A percentile compares a stretch with the other conserved stretches of the same genome.
Conservation (phyloP, 2,888 invertebrate species). For the Papilio demoleus region DNA sequence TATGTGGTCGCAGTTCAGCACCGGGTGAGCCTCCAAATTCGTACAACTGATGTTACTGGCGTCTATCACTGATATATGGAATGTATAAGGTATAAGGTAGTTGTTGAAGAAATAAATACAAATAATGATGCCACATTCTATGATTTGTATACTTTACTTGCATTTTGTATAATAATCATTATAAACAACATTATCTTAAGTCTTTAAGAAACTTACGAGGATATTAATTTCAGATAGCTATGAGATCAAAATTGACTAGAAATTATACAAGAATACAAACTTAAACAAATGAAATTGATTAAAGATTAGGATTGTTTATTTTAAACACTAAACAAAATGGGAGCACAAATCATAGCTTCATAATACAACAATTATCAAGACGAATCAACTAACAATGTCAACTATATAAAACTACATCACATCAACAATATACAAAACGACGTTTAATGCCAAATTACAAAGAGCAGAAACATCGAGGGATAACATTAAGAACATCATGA, state of each 20-base stretch:
- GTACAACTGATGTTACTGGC: too few relatives aligned
- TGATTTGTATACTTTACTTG: conserved; percentile 68
- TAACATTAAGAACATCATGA: conserved; percentile 16
- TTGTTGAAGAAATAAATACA: conserved; percentile 56
- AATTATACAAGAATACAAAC: not conserved
- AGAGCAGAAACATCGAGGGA: conserved; percentile 14
- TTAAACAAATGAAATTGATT: too few relatives aligned
- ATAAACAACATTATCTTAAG: conserved; percentile 62
- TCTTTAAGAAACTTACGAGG: conserved; percentile 59
- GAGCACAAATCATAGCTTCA: conserved; percentile 48
- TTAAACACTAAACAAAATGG: not conserved
- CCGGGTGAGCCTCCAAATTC: too few relatives aligned
- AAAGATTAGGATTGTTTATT: not conserved
- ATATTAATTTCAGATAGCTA: conserved; percentile 43
- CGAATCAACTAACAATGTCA: conserved; percentile 47
- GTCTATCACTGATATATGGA: too few relatives aligned
- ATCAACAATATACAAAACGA: conserved; percentile 63
- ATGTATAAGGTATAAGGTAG: not conserved
- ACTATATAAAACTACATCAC: conserved; percentile 58
- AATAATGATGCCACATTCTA: conserved; percentile 68
- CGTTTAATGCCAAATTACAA: conserved; percentile 24
- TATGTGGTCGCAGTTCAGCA: too few relatives aligned
- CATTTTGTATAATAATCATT: conserved; percentile 62
- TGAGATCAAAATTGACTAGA: conserved; percentile 40
- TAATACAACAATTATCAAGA: conserved; percentile 47